Percentiles rank a stretch among this genome's conserved stretches.
Evolutionary conservation across 2,113 vertebrate species (phyloP).

Genomic region (Thoracochromis brauschi): DNA sequence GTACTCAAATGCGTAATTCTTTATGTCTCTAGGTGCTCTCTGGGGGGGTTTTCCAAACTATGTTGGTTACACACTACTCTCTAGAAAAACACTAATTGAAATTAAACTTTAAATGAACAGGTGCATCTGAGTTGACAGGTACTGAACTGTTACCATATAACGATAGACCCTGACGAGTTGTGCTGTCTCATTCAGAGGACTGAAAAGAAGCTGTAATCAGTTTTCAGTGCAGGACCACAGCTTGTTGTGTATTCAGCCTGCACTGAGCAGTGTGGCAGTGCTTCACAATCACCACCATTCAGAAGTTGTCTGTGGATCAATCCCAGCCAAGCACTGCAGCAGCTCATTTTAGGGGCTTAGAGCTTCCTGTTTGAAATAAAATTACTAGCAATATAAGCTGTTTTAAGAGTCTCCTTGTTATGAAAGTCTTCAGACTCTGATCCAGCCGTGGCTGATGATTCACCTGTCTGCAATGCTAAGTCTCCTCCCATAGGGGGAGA

Average conservation of each 20-base stretch:
- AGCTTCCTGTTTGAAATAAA: neutral
- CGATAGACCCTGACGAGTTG: neutral
- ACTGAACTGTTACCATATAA: neutral
- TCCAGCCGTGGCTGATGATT: neutral
- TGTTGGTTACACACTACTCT: neutral
- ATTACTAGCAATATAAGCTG: neutral
- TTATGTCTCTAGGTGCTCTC: neutral
- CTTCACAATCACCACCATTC: neutral
- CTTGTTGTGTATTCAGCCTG: neutral
- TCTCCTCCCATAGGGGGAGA: constrained; percentile 14
- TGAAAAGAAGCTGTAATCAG: neutral
- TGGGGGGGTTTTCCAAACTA: fast-evolving
- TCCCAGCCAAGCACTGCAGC: neutral
- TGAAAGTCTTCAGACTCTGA: neutral
- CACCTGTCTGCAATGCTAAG: neutral
- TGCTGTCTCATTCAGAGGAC: neutral
- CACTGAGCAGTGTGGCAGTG: neutral
- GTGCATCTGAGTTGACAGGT: neutral
- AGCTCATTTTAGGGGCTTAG: neutral
- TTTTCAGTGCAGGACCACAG: neutral
- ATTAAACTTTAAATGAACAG: neutral
- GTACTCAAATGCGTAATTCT: neutral
- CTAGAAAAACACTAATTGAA: neutral
- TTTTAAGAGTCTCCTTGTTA: neutral
- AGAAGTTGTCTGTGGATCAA: neutral